Percentiles rank a stretch among this genome's conserved stretches.
These are phyloP conservation scores for Tetramorium simillimum DNA, from an alignment of 1,140 invertebrate genomes.

Conservation along the genomic window DNA sequence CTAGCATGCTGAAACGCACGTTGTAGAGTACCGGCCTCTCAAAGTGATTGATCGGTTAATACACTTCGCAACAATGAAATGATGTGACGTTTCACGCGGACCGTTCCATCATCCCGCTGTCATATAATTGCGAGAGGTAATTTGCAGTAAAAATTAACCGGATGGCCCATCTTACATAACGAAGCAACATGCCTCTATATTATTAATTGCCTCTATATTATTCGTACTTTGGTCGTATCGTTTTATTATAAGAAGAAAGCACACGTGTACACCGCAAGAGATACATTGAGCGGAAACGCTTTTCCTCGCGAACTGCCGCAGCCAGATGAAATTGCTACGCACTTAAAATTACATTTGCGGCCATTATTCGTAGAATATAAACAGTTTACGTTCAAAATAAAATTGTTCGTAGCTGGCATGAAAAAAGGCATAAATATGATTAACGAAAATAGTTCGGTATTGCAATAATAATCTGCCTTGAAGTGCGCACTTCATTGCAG, in stretches of 20 bases:
- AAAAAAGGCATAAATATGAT: not conserved
- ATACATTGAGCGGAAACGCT: not conserved
- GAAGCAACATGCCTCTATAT: not conserved
- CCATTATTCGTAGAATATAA: not conserved
- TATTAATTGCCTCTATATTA: not conserved
- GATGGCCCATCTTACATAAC: not conserved
- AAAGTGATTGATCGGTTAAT: constrained; percentile 46
- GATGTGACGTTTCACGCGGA: constrained; percentile 10
- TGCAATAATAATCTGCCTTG: not conserved
- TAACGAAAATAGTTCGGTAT: not conserved
- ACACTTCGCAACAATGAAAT: constrained; percentile 3
- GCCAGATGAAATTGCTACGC: not conserved
- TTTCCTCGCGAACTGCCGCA: not conserved
- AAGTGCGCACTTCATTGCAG: not conserved
- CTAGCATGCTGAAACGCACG: not conserved
- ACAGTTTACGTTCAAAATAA: constrained; percentile 28
- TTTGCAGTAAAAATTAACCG: constrained; percentile 21
- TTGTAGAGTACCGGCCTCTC: constrained; percentile 2
- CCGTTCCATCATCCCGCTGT: not conserved
- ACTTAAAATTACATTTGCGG: constrained; percentile 11
- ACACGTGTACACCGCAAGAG: not conserved
- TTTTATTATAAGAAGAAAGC: not conserved
- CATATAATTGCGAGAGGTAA: constrained; percentile 6
- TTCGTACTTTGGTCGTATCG: not conserved
- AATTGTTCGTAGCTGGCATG: not conserved